These are phyloP conservation scores for Liparis tanakae DNA, from an alignment of 2,797 vertebrate genomes.

Conservation along the genomic window DNA sequence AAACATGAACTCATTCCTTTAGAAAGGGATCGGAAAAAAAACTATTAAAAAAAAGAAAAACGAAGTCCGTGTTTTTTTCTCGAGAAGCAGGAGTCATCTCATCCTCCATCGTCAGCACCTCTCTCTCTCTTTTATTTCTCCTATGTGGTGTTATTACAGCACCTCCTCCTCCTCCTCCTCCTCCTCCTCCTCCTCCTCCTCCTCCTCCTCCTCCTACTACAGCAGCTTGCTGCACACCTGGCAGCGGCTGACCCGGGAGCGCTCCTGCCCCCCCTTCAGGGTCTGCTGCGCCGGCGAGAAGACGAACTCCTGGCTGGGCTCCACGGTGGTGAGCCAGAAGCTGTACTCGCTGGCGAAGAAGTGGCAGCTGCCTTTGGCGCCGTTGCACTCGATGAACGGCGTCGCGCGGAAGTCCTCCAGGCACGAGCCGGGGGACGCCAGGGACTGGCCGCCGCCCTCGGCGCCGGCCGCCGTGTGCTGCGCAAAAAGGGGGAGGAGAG, in stretches of 20 bases:
- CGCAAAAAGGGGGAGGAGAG: constrained; percentile 14
- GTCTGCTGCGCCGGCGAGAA: constrained; percentile 84
- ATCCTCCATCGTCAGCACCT: constrained; percentile 24
- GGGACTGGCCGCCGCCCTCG: constrained; percentile 93
- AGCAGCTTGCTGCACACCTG: constrained; percentile 97
- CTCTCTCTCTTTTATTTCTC: neutral
- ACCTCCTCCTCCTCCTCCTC: constrained; percentile 16
- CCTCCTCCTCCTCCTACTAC: constrained; percentile 72
- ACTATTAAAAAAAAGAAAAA: constrained; percentile 38
- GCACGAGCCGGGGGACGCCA: constrained; percentile 95
- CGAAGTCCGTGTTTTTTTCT: neutral
- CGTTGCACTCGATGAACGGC: constrained; percentile 96
- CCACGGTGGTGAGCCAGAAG: constrained; percentile 95
- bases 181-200: neutral
- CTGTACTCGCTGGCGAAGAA: constrained; percentile 98
- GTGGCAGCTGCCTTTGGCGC: constrained; percentile 91
- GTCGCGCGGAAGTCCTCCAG: constrained; percentile 95
- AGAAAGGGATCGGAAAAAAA: constrained; percentile 38
- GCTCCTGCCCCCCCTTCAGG: constrained; percentile 90
- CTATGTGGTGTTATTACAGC: constrained; percentile 21
- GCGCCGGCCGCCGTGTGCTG: constrained; percentile 94
- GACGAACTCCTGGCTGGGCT: constrained; percentile 84
- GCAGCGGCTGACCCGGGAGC: constrained; percentile 90
- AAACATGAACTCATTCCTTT: constrained; percentile 42
- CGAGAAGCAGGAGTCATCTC: constrained; percentile 39